phyloP scores from a whole-genome alignment of 37 sponge, comb jelly and placozoan genomes.

The Ephydatia muelleri region DNA sequence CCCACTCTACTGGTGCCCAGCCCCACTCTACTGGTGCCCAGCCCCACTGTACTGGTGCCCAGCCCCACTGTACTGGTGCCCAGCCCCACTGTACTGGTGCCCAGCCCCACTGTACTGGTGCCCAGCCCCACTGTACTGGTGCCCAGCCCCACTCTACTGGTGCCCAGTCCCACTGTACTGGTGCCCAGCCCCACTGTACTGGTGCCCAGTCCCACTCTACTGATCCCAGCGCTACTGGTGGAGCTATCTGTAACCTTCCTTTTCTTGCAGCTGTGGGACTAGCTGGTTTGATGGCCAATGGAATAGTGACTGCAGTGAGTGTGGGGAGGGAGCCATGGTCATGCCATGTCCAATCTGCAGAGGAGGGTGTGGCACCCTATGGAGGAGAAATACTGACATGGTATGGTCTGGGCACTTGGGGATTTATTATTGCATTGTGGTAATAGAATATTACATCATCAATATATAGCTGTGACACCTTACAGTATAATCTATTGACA shows the following conservation, averaged over 20 bases:
- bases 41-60: background rate
- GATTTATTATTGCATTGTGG: too few relatives aligned
- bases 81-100: conserved; percentile 11
- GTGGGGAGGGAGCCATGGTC: conserved; percentile 49
- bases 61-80: background rate
- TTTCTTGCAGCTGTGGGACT: conserved; percentile 37
- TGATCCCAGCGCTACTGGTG: background rate
- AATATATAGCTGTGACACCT: too few relatives aligned
- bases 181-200: background rate
- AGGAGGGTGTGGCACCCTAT: conserved; percentile 46
- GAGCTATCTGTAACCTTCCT: too few relatives aligned
- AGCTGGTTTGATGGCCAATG: conserved; percentile 37
- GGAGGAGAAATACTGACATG: conserved; percentile 48
- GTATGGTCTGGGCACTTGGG: conserved; percentile 4
- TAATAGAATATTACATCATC: too few relatives aligned
- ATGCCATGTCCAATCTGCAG: conserved; percentile 41
- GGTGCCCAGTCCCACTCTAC: background rate
- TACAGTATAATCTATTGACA: background rate
- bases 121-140: background rate
- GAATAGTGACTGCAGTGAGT: conserved; percentile 26
- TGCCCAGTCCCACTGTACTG: background rate
- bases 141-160: background rate
- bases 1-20: background rate
- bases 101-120: background rate
- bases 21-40: background rate